Conservation (phyloP, 2,888 invertebrate genomes). For the Leptogaster cylindrica region DNA sequence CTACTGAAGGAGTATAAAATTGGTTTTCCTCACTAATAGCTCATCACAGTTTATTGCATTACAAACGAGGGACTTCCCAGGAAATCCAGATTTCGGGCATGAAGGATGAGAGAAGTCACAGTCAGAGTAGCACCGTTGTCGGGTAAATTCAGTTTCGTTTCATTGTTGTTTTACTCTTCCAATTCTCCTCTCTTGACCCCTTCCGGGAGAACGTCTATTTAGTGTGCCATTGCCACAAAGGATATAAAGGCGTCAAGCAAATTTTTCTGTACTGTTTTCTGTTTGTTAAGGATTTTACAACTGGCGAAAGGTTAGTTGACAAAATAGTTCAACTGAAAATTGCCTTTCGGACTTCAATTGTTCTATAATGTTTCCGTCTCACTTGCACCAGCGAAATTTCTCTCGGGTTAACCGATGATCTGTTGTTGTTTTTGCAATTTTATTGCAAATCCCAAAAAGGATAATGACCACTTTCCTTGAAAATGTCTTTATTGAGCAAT, state of each 20-base stretch:
- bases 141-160: conserved; percentile 10
- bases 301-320: no score
- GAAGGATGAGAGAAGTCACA: conserved; percentile 25
- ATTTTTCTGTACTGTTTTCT: conserved; percentile 7
- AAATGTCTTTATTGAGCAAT: conserved; percentile 6
- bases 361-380: no score
- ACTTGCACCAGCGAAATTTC: no score
- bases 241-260: conserved; percentile 30
- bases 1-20: conserved; percentile 30
- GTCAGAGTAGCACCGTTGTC: conserved; percentile 29
- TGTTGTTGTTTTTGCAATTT: no score
- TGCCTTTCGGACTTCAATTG: no score
- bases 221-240: conserved; percentile 26
- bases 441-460: no score
- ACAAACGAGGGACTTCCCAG: conserved; percentile 7
- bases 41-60: conserved; percentile 29
- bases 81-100: conserved; percentile 18
- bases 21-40: conserved; percentile 36
- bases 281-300: conserved; percentile 23
- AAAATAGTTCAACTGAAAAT: no score
- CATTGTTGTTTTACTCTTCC: no score
- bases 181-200: conserved; percentile 21
- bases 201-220: not conserved
- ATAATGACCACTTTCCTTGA: not conserved
- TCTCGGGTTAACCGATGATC: no score